Conservation (phyloP, 2,888 invertebrate species). For the Lissocephala sabroskyi region DNA sequence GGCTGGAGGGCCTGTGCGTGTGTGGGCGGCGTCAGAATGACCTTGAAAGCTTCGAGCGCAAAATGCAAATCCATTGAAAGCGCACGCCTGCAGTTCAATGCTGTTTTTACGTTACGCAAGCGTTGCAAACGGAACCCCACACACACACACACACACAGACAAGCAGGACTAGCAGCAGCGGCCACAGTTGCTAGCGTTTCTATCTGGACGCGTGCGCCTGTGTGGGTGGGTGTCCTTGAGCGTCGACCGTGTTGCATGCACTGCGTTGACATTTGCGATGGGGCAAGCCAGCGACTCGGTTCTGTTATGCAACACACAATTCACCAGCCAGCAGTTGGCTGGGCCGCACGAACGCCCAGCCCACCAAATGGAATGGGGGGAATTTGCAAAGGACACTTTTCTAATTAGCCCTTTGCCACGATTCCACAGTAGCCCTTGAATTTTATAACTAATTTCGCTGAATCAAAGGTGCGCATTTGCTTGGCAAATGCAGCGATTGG, state of each 20-base stretch:
- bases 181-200: no score
- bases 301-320: constrained; percentile 7
- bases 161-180: no score
- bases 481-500: no score
- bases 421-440: no score
- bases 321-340: no score
- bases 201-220: constrained; percentile 9
- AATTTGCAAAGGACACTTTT: constrained; percentile 8
- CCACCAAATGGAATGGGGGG: no score
- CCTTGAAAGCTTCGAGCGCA: constrained; percentile 28
- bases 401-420: constrained; percentile 26
- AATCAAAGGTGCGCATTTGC: no score
- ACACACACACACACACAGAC: constrained; percentile 15
- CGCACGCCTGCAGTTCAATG: constrained; percentile 63
- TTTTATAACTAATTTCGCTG: no score
- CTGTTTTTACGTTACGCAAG: constrained; percentile 65
- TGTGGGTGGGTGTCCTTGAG: constrained; percentile 12
- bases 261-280: constrained; percentile 46
- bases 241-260: constrained; percentile 18
- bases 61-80: constrained; percentile 66
- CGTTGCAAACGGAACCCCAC: constrained; percentile 10
- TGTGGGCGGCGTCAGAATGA: constrained; percentile 25
- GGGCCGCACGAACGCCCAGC: neutral
- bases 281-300: constrained; percentile 16
- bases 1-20: constrained; percentile 22